Evolutionary conservation across 2,797 vertebrate genomes (phyloP), one percentile per base, ranked within the genome.

Genomic region (Eleutherodactylus coqui): DNA sequence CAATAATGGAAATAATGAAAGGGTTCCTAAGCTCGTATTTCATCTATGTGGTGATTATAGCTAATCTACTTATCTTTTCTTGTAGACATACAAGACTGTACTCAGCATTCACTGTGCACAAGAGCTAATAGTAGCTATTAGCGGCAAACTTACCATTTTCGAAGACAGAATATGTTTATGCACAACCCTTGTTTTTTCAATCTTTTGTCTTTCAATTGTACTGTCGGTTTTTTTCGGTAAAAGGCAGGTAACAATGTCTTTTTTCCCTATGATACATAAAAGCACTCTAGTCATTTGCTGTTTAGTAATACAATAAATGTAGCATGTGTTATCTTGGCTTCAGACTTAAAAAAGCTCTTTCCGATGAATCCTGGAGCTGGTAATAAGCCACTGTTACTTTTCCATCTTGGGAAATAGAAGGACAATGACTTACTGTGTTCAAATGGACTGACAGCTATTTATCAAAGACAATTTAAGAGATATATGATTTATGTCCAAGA

Each of bases 381-480:
- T 89, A 70, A 76, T 58, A 87, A 76, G 88, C 77, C 41, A 92
- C 88, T 89, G 90, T 88, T 91, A 90, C 89, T 89, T 86, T 91
- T 91, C 82, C 90, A 88, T 91, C 89, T 38, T 51, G 67, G 55
- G 67, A 79, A 79, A 83, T 13, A 73, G 49, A 49, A 79, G 82
- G 76, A 79, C 86, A 81, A 84, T 91, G 90, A 90, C 91, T 89
- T 89, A 91, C 85, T 88, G 86, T 92, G 90, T 78, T 86, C 85
- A 88, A 91, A 90, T 91, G 91, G 92, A 91, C 86, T 84, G 82
- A 88, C 88, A 88, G 89, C 89, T 90, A 92, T 92, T 91, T 91
- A 93, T 92, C 91, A 93, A 92, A 92, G 92, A 87, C 88, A 92
- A 90, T 90, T 91, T 89, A 90, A 89, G 91, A 86, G 89, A 93